Conservation (phyloP, 2,113 vertebrate genomes). For the Azemiops feae region DNA sequence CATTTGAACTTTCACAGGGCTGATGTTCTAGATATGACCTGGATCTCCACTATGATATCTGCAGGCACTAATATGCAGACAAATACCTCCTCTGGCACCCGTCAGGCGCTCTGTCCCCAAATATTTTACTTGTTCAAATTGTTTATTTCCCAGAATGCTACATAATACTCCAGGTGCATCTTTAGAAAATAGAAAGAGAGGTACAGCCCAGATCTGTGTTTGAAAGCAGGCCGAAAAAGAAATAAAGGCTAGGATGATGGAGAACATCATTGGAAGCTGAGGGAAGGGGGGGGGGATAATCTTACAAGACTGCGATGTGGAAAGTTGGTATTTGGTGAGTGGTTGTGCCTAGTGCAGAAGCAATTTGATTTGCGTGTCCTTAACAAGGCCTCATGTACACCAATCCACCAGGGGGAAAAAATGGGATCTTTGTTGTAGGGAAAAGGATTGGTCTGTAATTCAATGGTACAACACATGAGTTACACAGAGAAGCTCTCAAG, state of each 20-base stretch:
- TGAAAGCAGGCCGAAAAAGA: not conserved
- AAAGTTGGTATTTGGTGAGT: not conserved
- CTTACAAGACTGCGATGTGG: not conserved
- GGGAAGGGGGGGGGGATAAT: not conserved
- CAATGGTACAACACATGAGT: not conserved
- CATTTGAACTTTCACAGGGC: not conserved
- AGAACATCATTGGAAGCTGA: not conserved
- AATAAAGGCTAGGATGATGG: not conserved
- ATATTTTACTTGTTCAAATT: no score
- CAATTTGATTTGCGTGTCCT: not conserved
- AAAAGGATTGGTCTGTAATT: not conserved
- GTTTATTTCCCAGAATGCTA: no score
- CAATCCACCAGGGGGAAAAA: not conserved
- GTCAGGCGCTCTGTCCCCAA: not conserved
- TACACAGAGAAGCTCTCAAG: not conserved
- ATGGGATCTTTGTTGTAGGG: not conserved
- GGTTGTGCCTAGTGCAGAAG: not conserved
- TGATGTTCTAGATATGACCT: not conserved
- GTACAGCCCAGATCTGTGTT: no score
- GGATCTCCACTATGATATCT: not conserved
- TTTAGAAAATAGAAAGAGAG: no score
- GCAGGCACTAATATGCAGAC: not conserved
- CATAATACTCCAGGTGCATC: no score
- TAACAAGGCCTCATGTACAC: not conserved
- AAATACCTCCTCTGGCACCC: not conserved